Evolutionary conservation across 2,888 invertebrate genomes (phyloP).

Genomic region (Microctonus hyperodae): DNA sequence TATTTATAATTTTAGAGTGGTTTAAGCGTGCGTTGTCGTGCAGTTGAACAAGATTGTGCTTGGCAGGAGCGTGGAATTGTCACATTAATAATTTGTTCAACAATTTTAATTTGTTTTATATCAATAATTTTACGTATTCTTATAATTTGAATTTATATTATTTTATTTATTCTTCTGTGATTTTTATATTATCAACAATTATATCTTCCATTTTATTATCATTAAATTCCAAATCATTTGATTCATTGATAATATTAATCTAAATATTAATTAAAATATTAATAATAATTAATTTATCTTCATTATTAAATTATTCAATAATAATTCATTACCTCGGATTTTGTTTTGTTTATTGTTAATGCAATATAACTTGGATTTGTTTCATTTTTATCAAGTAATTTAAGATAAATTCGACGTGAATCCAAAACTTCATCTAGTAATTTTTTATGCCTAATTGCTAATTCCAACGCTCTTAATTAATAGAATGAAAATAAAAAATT

Average conservation of each 20-base stretch:
- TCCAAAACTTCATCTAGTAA: conserved; percentile 78
- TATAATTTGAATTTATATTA: conserved; percentile 27
- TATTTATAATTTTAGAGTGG: conserved; percentile 44
- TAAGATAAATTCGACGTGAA: conserved; percentile 71
- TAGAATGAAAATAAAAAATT: not conserved
- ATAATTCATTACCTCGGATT: not conserved
- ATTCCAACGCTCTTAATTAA: conserved; percentile 71
- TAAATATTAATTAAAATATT: not conserved
- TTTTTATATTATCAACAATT: not conserved
- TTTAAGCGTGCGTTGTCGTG: conserved; percentile 47
- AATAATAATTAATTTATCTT: not conserved
- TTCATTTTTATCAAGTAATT: conserved; percentile 67
- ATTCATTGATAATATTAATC: not conserved
- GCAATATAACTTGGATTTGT: conserved; percentile 67
- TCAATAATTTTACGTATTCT: conserved; percentile 34
- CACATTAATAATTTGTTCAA: conserved; percentile 37
- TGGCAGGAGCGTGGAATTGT: conserved; percentile 43
- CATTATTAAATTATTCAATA: not conserved
- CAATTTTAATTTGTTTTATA: conserved; percentile 36
- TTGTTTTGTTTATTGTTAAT: conserved; percentile 42
- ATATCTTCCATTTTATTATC: not conserved
- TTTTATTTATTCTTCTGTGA: too few relatives aligned
- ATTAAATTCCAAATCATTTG: not conserved
- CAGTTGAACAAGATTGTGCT: conserved; percentile 40
- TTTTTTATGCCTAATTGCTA: conserved; percentile 76